Evolutionary conservation across 2,888 invertebrate genomes (phyloP).

Genomic region (Andrena hattorfiana): DNA sequence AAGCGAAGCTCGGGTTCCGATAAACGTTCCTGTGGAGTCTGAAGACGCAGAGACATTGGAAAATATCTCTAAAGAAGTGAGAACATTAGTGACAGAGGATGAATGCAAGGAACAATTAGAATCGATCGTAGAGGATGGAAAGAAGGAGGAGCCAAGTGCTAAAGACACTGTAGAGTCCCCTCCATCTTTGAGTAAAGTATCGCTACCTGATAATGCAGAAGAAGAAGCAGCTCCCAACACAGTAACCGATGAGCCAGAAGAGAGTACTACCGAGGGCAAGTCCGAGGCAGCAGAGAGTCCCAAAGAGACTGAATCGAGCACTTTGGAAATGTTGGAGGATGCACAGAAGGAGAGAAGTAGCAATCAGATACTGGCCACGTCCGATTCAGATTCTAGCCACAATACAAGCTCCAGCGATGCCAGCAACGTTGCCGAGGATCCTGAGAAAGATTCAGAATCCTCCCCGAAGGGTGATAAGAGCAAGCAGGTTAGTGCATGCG

Average conservation of each 20-base stretch:
- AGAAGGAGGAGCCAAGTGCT: not conserved
- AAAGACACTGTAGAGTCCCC: not conserved
- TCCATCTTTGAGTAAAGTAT: not conserved
- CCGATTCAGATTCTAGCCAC: constrained; percentile 38
- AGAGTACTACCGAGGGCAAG: not conserved
- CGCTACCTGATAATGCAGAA: not conserved
- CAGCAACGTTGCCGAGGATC: constrained; percentile 17
- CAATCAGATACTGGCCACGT: constrained; percentile 7
- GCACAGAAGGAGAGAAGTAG: constrained; percentile 15
- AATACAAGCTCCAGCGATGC: constrained; percentile 17
- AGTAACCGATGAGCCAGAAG: not conserved
- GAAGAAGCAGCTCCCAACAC: not conserved
- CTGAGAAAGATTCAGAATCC: constrained; percentile 4
- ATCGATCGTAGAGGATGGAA: not conserved
- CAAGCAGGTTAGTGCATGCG: constrained; percentile 9
- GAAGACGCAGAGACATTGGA: constrained; percentile 81
- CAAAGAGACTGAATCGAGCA: constrained; percentile 23
- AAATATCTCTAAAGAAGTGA: constrained; percentile 81
- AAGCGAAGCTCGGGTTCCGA: not conserved
- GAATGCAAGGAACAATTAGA: not conserved
- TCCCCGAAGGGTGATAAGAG: constrained; percentile 12
- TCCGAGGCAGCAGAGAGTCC: constrained; percentile 1
- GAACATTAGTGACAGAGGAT: constrained; percentile 75
- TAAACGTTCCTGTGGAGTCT: constrained; percentile 29
- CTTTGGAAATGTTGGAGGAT: constrained; percentile 13